Evolutionary conservation across 2,113 vertebrate genomes (phyloP).

Genomic region (Pseudolaguvia tuberculata): DNA sequence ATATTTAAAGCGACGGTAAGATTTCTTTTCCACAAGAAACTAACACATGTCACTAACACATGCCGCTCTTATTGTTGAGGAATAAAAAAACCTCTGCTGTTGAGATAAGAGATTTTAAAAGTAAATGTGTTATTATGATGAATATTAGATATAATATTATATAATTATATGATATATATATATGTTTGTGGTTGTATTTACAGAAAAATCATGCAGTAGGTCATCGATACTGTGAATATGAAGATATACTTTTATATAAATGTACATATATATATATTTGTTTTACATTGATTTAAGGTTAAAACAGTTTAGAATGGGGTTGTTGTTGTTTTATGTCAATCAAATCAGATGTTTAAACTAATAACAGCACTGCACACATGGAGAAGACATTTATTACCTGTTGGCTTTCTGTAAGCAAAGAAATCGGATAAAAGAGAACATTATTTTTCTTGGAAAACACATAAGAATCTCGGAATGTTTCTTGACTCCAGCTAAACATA

Average conservation of each 20-base stretch:
- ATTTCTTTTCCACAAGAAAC: too few species aligned
- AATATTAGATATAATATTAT: too few species aligned
- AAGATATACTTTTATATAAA: background rate
- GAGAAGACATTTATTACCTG: conserved; percentile 22
- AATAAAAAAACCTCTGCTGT: too few species aligned
- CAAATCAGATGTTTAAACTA: background rate
- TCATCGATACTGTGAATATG: background rate
- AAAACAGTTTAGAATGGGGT: background rate
- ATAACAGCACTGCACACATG: background rate
- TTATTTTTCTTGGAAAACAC: background rate
- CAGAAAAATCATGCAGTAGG: background rate
- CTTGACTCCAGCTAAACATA: conserved; percentile 60
- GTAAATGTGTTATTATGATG: too few species aligned
- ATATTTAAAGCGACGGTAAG: too few species aligned
- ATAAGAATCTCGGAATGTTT: background rate
- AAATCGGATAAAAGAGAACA: conserved; percentile 2
- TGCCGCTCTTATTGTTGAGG: too few species aligned
- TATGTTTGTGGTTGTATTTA: background rate
- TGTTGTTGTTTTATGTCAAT: background rate
- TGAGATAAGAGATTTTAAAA: too few species aligned
- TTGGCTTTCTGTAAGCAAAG: conserved; percentile 5
- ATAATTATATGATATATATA: background rate
- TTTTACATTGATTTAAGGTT: background rate
- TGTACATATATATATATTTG: background rate
- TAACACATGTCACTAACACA: too few species aligned